phyloP scores from a whole-genome alignment of 1,140 invertebrate genomes.

The Penaeus japonicus region DNA sequence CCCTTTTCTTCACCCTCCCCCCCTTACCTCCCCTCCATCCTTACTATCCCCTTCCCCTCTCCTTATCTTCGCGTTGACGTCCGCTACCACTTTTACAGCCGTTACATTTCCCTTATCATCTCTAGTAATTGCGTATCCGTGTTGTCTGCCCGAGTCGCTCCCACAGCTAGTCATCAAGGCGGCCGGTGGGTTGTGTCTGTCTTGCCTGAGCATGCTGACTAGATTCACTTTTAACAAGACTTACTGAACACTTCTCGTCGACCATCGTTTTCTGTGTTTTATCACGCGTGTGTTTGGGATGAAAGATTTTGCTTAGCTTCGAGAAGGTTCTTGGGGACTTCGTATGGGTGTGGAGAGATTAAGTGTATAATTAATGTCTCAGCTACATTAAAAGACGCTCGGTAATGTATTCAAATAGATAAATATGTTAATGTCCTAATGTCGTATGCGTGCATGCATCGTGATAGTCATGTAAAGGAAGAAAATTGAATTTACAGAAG shows the following conservation, averaged over 20 bases:
- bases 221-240: background rate
- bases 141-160: background rate
- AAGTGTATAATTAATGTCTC: too few relatives aligned
- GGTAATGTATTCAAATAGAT: too few relatives aligned
- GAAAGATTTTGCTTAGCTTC: too few relatives aligned
- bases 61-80: background rate
- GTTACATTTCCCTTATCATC: slow-evolving; percentile 13
- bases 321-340: too few relatives aligned
- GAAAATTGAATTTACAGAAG: too few relatives aligned
- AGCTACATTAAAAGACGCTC: too few relatives aligned
- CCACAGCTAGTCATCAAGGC: too few relatives aligned
- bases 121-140: slow-evolving; percentile 29
- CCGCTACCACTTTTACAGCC: slow-evolving; percentile 8
- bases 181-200: background rate
- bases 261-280: background rate
- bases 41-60: background rate
- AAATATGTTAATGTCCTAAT: too few relatives aligned
- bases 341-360: too few relatives aligned
- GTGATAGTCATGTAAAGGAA: too few relatives aligned
- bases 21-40: background rate
- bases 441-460: too few relatives aligned
- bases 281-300: background rate
- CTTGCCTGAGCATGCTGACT: background rate
- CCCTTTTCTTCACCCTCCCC: background rate
- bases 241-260: background rate